Percentiles rank a stretch among this genome's conserved stretches.
phyloP scores from a whole-genome alignment of 2,888 invertebrate genomes.

The Rhopalosiphum nymphaeae region DNA sequence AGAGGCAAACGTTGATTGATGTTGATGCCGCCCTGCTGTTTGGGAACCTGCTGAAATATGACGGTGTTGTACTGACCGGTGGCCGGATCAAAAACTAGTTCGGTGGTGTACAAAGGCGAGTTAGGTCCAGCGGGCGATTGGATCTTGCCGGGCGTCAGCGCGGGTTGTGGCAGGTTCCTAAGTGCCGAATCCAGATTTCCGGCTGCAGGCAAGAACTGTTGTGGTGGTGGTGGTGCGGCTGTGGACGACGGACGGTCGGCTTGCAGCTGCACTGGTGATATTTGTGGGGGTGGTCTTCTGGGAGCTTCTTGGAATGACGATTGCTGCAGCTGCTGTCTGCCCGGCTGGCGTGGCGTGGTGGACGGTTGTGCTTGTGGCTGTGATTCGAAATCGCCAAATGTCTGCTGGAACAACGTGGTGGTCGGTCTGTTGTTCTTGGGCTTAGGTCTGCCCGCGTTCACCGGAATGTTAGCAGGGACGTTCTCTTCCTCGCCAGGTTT shows the following conservation, averaged over 20 bases:
- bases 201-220: conserved; percentile 31
- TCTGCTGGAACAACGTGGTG: conserved; percentile 81
- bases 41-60: conserved; percentile 80
- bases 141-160: conserved; percentile 69
- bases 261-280: conserved; percentile 69
- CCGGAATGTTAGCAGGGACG: conserved; percentile 76
- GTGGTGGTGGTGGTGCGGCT: conserved; percentile 31
- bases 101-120: conserved; percentile 82
- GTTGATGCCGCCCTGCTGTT: conserved; percentile 73
- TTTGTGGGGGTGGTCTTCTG: conserved; percentile 71
- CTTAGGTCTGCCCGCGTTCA: conserved; percentile 68
- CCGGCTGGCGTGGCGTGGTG: conserved; percentile 69
- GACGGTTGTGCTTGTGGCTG: conserved; percentile 21
- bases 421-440: conserved; percentile 72
- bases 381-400: conserved; percentile 71
- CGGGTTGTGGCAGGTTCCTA: conserved; percentile 41
- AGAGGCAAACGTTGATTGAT: conserved; percentile 77
- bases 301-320: conserved; percentile 64
- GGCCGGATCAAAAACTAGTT: conserved; percentile 81
- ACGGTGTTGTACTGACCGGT: conserved; percentile 85
- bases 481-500: conserved; percentile 74
- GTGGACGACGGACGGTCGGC: conserved; percentile 69
- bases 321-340: conserved; percentile 69
- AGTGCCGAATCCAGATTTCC: conserved; percentile 32
- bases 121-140: conserved; percentile 69